These are phyloP conservation scores for Carcharodon carcharias DNA, from an alignment of 2,797 vertebrate species.

Conservation along the genomic window DNA sequence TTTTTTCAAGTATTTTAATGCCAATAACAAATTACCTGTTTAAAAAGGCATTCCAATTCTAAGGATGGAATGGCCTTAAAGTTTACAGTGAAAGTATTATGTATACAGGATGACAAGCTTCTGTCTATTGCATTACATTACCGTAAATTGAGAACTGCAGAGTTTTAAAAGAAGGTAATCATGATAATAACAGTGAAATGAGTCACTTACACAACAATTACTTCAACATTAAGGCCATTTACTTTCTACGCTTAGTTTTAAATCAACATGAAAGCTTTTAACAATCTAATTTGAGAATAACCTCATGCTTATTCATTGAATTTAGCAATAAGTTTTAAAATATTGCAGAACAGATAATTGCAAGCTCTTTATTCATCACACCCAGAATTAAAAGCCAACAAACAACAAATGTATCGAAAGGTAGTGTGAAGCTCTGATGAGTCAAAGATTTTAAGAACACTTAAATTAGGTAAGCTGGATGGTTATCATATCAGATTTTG, in stretches of 20 bases:
- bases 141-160: neutral
- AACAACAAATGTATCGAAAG: neutral
- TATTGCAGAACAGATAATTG: neutral
- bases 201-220: conserved; percentile 26
- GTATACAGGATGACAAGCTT: neutral
- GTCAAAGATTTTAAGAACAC: neutral
- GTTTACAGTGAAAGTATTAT: neutral
- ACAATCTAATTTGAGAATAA: conserved; percentile 11
- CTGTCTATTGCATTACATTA: neutral
- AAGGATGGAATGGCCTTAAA: neutral
- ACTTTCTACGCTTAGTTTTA: neutral
- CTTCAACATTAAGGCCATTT: conserved; percentile 8
- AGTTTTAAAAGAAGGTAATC: conserved; percentile 32
- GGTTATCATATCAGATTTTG: neutral
- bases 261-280: conserved; percentile 37
- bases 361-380: neutral
- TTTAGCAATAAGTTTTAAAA: conserved; percentile 1
- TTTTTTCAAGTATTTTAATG: neutral
- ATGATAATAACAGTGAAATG: conserved; percentile 4
- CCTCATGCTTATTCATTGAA: conserved; percentile 6
- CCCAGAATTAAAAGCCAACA: conserved; percentile 1
- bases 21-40: neutral
- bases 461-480: neutral
- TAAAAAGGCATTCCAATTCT: neutral
- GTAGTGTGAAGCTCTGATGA: neutral